Evolutionary conservation across 2,888 invertebrate genomes (phyloP).

Genomic region (Acronicta alni): DNA sequence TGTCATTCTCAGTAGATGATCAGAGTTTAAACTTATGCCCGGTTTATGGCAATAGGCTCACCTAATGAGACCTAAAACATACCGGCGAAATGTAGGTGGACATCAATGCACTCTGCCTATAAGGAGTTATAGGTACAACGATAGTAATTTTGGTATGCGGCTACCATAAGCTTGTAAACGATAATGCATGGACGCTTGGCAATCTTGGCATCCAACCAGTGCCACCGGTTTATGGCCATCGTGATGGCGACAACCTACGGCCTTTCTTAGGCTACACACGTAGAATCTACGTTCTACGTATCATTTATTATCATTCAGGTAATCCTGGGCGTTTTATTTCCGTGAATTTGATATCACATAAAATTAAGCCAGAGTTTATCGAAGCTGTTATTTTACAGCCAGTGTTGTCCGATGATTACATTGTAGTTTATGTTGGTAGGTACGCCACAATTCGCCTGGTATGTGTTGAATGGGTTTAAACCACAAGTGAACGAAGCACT

Average conservation of each 20-base stretch:
- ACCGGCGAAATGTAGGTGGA: background rate
- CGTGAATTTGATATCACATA: background rate
- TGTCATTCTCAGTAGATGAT: no score
- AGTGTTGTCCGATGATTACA: no score
- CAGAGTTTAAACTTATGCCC: no score
- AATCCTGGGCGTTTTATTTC: conserved; percentile 1
- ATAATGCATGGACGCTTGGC: conserved; percentile 21
- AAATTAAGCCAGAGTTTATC: no score
- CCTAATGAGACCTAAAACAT: conserved; percentile 1
- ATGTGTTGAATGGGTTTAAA: no score
- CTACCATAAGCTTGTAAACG: conserved; percentile 4
- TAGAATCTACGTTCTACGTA: background rate
- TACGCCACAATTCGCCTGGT: no score
- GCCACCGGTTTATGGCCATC: conserved; percentile 30
- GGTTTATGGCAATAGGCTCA: no score
- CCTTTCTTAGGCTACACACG: conserved; percentile 23
- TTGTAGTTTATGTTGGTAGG: no score
- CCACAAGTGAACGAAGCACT: no score
- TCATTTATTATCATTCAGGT: conserved; percentile 8
- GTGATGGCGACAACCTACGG: conserved; percentile 33
- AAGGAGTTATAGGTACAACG: background rate
- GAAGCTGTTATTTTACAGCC: no score
- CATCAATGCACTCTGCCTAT: background rate
- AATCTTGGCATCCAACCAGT: conserved; percentile 25
- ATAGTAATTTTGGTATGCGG: conserved; percentile 7